Evolutionary conservation across 2,888 invertebrate species (phyloP).

Genomic region (Yponomeuta evonymella): DNA sequence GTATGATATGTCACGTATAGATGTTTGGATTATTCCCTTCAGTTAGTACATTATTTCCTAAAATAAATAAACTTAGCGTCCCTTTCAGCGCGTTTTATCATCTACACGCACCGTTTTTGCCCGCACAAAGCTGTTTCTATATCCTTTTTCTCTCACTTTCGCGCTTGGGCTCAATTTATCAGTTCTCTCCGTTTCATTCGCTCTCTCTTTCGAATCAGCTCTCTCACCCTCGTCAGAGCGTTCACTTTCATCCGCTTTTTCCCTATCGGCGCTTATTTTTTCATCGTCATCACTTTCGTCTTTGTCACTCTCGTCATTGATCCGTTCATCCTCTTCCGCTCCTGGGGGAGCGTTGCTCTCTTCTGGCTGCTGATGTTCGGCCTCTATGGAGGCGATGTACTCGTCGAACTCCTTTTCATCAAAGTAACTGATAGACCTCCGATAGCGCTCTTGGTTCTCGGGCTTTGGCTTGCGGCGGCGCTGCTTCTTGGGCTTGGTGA

Average conservation of each 20-base stretch:
- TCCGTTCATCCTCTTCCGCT: constrained; percentile 17
- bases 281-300: constrained; percentile 23
- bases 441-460: constrained; percentile 18
- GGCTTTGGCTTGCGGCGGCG: constrained; percentile 34
- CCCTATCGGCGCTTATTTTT: constrained; percentile 13
- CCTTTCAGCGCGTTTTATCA: constrained; percentile 23
- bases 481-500: constrained; percentile 60
- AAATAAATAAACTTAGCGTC: not conserved
- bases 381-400: not conserved
- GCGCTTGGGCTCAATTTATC: constrained; percentile 52
- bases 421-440: not conserved
- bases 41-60: not conserved
- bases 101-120: constrained; percentile 55
- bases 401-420: constrained; percentile 31
- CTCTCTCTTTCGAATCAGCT: constrained; percentile 30
- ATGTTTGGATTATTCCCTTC: not conserved
- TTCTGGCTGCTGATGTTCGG: not conserved
- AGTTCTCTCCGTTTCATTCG: constrained; percentile 34
- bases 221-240: constrained; percentile 28
- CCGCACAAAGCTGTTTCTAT: constrained; percentile 51
- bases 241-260: constrained; percentile 32
- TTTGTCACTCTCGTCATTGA: constrained; percentile 23
- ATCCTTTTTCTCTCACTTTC: constrained; percentile 49
- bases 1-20: no score
- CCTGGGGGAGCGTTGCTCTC: constrained; percentile 14